Evolutionary conservation across 2,113 vertebrate species (phyloP), one percentile per base, ranked within the genome.

Genomic region (Heterochromis multidens): DNA sequence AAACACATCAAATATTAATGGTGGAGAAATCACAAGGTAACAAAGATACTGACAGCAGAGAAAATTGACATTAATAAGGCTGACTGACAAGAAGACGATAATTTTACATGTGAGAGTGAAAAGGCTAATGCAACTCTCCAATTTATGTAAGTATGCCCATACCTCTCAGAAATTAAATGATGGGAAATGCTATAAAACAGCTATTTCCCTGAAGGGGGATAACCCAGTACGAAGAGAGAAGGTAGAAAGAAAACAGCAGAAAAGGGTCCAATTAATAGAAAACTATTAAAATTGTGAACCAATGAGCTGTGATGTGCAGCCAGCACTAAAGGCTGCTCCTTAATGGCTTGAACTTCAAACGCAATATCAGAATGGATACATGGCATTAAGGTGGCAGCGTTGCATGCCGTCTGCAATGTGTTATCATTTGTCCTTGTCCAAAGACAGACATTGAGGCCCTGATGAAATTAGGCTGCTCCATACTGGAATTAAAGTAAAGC

Each of bases 391-490:
- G 94, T 95, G 96, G 94, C 96, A 97, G 94, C 94, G 95, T 97
- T 96, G 96, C 97, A 97, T 97, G 97, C 97, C 95, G 95, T 95
- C 91, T 91, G 91, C 94, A 96, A 96, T 95, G 96, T 93, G 95
- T 90, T 90, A 89, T 95, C 97, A 97, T 99, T 98, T 98, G 96
- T 98, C 97, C 96, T 97, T 97, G 97, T 97, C 97, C 95, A 92
- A 23, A 94, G 95, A 77, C 95, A 95, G 97, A 97, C 94, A 92
- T 94, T 95, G 95, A 93, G 91, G 94, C 91, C 89, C 95, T 95
- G 97, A 96, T 96, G 91, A 97, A 97, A 97, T 96, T 95, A 97
- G 88, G 92, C 92, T 88, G 93, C 94, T 80, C 94, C 93, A 67
- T 93, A 82, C 72, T 61, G 80, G 85, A 90, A 95, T 94, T 93